These are phyloP conservation scores for Chrysolophus pictus DNA, from an alignment of 2,797 vertebrate species.

Conservation along the genomic window DNA sequence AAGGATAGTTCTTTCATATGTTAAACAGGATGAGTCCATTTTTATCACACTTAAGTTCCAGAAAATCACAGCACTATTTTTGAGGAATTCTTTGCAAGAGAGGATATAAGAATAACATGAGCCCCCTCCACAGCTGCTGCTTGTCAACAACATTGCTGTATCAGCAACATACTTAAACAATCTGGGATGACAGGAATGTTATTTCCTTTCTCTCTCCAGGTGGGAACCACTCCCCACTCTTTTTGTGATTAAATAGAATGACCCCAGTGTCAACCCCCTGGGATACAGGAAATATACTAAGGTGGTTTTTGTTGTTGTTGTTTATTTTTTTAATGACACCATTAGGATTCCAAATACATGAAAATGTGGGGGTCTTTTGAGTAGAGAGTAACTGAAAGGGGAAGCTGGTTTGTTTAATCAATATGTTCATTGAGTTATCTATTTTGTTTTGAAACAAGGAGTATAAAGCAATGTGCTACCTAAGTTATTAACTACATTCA, in stretches of 20 bases:
- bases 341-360: neutral
- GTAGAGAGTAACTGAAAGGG: neutral
- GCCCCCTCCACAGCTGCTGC: neutral
- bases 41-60: conserved; percentile 15
- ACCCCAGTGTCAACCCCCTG: conserved; percentile 39
- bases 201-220: conserved; percentile 51
- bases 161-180: conserved; percentile 24
- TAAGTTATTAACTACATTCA: neutral
- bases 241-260: conserved; percentile 49
- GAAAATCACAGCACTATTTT: conserved; percentile 16
- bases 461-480: neutral
- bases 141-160: neutral
- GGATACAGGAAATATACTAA: conserved; percentile 12
- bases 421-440: neutral
- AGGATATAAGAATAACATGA: neutral
- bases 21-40: conserved; percentile 20
- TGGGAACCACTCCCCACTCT: conserved; percentile 35
- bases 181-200: conserved; percentile 6
- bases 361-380: neutral
- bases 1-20: conserved; percentile 28
- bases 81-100: conserved; percentile 39
- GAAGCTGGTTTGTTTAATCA: neutral
- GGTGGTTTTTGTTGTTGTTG: no score
- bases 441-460: neutral
- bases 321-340: neutral